Evolutionary conservation across 2,888 invertebrate species (phyloP), one percentile per base, ranked within the genome.

Genomic region (Melinopterus prodromus): DNA sequence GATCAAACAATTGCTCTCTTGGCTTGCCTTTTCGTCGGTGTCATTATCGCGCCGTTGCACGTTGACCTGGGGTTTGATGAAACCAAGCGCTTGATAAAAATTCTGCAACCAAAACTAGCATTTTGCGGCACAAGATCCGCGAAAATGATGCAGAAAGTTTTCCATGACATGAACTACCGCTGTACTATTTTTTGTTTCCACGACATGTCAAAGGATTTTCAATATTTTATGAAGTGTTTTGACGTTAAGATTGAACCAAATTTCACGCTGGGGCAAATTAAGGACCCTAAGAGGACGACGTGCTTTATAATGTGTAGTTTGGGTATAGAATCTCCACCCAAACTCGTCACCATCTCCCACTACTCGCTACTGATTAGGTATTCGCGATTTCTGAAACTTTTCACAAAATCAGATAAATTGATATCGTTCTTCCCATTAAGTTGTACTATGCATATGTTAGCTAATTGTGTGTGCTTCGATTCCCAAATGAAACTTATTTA

Each of bases 251-350:
- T 76, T 0, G 77, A 82, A 69, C 71, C 78, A 6, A 78, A 80
- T 6, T 88, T 87, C 77, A 77, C 76, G 70, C 86, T 87, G 0
- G 79, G 81, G 1, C 80, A 77, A 12, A 83, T 88, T 12, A 83
- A 83, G 7, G 83, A 86, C 77, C 84, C 87, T 0, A 82, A 81
- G 69, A 83, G 82, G 35, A 83, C 82, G 71, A 84, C 87, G 2
- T 87, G 87, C 0, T 87, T 88, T 80, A 86, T 88, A 69, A 72
- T 88, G n/a, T 84, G 86, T 6, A 86, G 88, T 0, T 87, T 87
- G 79, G 87, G 86, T 4, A 86, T 87, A 0, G 82, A 81, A 6
- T 84, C 82, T 9, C 69, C 78, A 5, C 85, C 86, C 0, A 87
- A 87, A 82, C 81, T 88, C 12, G 85, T 88, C 0, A 86, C 87